Evolutionary conservation across 2,113 vertebrate species (phyloP), one percentile per base, ranked within the genome.

Genomic region (Holacanthus passer): DNA sequence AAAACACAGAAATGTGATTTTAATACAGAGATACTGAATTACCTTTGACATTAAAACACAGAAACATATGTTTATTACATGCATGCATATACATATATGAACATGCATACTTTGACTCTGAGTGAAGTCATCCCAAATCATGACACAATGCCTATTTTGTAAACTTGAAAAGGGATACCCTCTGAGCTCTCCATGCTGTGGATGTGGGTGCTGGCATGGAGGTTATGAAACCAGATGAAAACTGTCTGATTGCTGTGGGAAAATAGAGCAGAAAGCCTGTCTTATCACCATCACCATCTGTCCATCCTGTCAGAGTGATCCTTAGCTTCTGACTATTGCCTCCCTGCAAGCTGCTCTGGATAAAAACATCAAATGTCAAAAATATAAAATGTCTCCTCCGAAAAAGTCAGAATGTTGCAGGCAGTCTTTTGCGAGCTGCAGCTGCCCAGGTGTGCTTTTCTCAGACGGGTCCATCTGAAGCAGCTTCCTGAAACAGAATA

Each of bases 341-440:
- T 71, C 59, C 50, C 58, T 43, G 50, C 27, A 52, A 7, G 4
- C 63, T 58, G 37, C 62, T 39, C 35, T 0, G 3, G 58, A 83
- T 88, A 56, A 62, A 83, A 78, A 62, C 73, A 43, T 69, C 37
- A 81, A 66, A 35, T 3, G 64, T 73, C 52, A 80, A 53, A 69
- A 69, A 69, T 17, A 73, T 50, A 9, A 80, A 58, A 50, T 14
- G 9, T 22, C 29, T 43, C 0, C 11, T 8, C 1, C 2, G 4
- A 31, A 22, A 39, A 31, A 56, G 39, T 37, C 12, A 4, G 0
- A 11, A 63, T 6, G 20, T 31, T n/a, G 12, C 7, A 45, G 52
- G 16, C 37, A 14, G 16, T 53, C n/a, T 39, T n/a, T n/a, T n/a
- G 7, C 5, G 45, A 67, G 22, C 12, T 7, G 60, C 52, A 43